phyloP scores from a whole-genome alignment of 2,888 invertebrate genomes.

The Peribatodes rhomboidaria region DNA sequence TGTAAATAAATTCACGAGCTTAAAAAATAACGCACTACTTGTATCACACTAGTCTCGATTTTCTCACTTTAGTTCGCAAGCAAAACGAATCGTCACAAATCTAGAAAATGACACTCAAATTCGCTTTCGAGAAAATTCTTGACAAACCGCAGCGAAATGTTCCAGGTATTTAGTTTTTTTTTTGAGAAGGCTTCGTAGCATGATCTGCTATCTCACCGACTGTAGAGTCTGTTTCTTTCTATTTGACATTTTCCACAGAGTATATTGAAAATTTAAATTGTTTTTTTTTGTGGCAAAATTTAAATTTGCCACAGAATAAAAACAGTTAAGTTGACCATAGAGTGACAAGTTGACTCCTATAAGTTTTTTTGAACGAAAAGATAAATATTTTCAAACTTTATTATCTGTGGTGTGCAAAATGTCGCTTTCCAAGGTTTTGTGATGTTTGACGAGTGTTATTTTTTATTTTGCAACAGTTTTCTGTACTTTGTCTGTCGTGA shows the following conservation, averaged over 20 bases:
- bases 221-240: background rate
- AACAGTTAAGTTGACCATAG: constrained; percentile 2
- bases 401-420: constrained; percentile 52
- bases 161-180: constrained; percentile 39
- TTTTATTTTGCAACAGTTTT: constrained; percentile 59
- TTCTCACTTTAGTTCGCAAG: constrained; percentile 35
- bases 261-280: background rate
- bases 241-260: background rate
- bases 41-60: constrained; percentile 35
- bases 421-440: constrained; percentile 51
- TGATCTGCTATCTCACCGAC: background rate
- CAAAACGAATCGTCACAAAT: constrained; percentile 47
- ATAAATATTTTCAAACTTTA: background rate
- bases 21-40: constrained; percentile 13
- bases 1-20: constrained; percentile 34
- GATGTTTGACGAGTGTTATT: constrained; percentile 64
- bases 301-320: background rate
- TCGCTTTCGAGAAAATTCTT: constrained; percentile 78
- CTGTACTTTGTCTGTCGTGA: constrained; percentile 8
- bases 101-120: constrained; percentile 72
- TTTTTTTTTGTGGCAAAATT: background rate
- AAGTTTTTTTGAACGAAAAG: background rate
- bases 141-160: constrained; percentile 49
- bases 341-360: background rate
- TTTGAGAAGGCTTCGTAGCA: background rate